phyloP scores from a whole-genome alignment of 2,113 vertebrate genomes.

The Chionodraco myersi region DNA sequence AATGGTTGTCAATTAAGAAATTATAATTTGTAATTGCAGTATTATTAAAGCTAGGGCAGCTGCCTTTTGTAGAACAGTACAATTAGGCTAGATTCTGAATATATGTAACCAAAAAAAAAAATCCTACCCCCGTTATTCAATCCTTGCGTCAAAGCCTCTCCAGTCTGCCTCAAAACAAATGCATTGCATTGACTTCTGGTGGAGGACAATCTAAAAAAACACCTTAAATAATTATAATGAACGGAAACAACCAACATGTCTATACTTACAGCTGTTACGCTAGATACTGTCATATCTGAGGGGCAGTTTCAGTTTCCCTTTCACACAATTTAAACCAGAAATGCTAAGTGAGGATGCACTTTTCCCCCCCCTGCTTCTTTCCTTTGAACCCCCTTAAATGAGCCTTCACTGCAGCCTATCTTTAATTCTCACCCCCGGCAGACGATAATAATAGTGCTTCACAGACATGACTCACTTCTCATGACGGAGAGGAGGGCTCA shows the following conservation, averaged over 20 bases:
- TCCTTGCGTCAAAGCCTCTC: too few species aligned
- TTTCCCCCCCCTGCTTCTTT: background rate
- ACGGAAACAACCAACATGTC: too few species aligned
- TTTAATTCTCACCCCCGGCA: slow-evolving; percentile 48
- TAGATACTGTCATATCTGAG: background rate
- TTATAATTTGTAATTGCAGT: background rate
- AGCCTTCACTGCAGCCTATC: slow-evolving; percentile 54
- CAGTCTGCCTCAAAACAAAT: too few species aligned
- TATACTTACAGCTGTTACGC: too few species aligned
- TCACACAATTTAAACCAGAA: slow-evolving; percentile 13
- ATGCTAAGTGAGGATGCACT: background rate
- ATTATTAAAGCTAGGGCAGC: background rate
- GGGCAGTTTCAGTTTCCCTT: background rate
- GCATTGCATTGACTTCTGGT: too few species aligned
- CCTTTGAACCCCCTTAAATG: slow-evolving; percentile 37
- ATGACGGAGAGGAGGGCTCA: slow-evolving; percentile 45
- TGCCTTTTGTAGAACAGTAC: too few species aligned
- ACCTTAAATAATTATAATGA: too few species aligned
- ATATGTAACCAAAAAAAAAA: too few species aligned
- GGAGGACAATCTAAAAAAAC: too few species aligned
- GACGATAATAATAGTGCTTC: slow-evolving; percentile 56
- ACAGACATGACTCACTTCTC: slow-evolving; percentile 73
- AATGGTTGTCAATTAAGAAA: background rate
- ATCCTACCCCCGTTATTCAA: too few species aligned
- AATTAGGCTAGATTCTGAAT: too few species aligned